phyloP scores from a whole-genome alignment of 2,888 invertebrate genomes.

The Sceliomorpha sp. region DNA sequence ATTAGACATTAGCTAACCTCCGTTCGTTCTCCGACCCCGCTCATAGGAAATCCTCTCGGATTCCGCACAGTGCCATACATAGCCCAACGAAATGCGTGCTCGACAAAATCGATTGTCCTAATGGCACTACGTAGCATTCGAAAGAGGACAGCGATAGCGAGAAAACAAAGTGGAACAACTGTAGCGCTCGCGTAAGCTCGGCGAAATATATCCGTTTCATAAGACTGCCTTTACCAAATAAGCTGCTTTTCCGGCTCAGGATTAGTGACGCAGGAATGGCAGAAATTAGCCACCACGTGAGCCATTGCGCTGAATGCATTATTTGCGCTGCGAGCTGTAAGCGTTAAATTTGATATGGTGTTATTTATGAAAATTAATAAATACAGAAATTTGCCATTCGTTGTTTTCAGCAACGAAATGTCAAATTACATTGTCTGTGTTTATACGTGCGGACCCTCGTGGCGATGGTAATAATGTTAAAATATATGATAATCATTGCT shows the following conservation, averaged over 20 bases:
- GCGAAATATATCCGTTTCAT: slow-evolving; percentile 29
- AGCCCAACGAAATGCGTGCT: slow-evolving; percentile 45
- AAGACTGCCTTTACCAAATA: slow-evolving; percentile 44
- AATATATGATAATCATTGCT: no score
- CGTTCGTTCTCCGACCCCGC: slow-evolving; percentile 56
- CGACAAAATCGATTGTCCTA: slow-evolving; percentile 56
- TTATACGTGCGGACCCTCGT: no score
- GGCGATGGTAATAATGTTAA: no score
- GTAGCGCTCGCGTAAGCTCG: slow-evolving; percentile 25
- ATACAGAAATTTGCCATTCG: no score
- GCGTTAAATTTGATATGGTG: no score
- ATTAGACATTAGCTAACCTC: slow-evolving; percentile 66
- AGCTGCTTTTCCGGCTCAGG: slow-evolving; percentile 46
- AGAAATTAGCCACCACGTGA: slow-evolving; percentile 42
- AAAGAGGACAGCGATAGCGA: slow-evolving; percentile 23
- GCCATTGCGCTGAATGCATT: slow-evolving; percentile 47
- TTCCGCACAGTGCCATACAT: slow-evolving; percentile 52
- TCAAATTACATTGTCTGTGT: no score
- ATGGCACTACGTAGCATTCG: slow-evolving; percentile 55
- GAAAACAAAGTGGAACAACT: slow-evolving; percentile 51
- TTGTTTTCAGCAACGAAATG: no score
- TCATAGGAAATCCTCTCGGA: slow-evolving; percentile 61
- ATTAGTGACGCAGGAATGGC: slow-evolving; percentile 37
- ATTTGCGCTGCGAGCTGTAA: slow-evolving; percentile 55
- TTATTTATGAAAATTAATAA: no score